phyloP scores from a whole-genome alignment of 2,797 vertebrate species.

The Kryptopterus vitreolus region DNA sequence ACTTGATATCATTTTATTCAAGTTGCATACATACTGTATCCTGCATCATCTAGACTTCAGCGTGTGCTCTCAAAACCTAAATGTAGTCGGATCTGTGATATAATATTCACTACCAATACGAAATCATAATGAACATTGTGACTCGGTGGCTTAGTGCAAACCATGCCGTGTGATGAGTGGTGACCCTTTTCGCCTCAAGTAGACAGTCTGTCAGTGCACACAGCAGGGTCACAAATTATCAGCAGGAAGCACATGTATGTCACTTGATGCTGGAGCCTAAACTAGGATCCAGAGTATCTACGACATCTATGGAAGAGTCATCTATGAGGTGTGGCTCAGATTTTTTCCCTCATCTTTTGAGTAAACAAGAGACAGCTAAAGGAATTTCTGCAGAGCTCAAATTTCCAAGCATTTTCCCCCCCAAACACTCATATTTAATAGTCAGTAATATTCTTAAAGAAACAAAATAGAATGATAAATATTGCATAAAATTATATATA shows the following conservation, averaged over 20 bases:
- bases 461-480: not conserved
- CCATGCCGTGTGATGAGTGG: slow-evolving; percentile 68
- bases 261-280: slow-evolving; percentile 61
- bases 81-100: not conserved
- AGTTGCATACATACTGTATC: not conserved
- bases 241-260: slow-evolving; percentile 62
- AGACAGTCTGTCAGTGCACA: slow-evolving; percentile 60
- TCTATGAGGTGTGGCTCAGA: slow-evolving; percentile 1
- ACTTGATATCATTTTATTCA: not conserved
- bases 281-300: slow-evolving; percentile 43
- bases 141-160: slow-evolving; percentile 17
- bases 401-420: not conserved
- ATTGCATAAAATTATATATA: not conserved
- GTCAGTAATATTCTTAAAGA: not conserved
- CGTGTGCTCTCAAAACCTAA: not conserved
- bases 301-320: slow-evolving; percentile 10
- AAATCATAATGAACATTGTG: not conserved
- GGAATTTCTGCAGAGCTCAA: not conserved
- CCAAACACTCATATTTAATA: not conserved
- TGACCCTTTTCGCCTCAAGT: slow-evolving; percentile 61
- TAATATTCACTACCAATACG: not conserved
- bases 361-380: slow-evolving; percentile 6
- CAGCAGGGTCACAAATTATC: slow-evolving; percentile 66
- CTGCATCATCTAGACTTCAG: not conserved
- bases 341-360: slow-evolving; percentile 4